Base-by-base conservation (phyloP, 2,113 vertebrate genomes). In the Alethe castanea region DNA sequence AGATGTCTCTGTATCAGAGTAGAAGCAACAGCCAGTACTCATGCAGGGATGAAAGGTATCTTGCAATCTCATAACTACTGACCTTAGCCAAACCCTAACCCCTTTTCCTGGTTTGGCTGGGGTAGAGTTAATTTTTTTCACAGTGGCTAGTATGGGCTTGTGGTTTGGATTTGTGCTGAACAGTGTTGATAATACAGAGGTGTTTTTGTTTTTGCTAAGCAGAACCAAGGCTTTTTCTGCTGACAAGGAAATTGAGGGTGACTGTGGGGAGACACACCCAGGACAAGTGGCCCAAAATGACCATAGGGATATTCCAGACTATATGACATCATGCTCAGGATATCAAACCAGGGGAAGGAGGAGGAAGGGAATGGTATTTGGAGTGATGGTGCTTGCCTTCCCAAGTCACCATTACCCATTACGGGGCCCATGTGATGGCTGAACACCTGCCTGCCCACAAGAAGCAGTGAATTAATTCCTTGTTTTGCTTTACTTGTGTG, bases 241-340 rank as follows among this genome's bases (percentile, higher is more conserved):
- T 60, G 19, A 4, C 11, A 16, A 59, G 28, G 23, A 52, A 19
- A 5, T 1, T 73, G 26, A 33, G 26, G 5, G 2, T n/a, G 19
- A 8, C 0, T 64, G 15, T 0, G 36, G 29, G 16, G 11, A 29
- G 69, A n/a, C 10, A 29, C 12, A 59, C 8, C 5, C 12, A 29
- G 60, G 11, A 52, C 11, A 81, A 60, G 33, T 38, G 36, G 14
- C 38, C 45, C 19, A 31, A 52, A 28, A 6, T 59, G 26, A 44
- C 18, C 22, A n/a, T 29, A 67, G 38, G 16, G 33, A 29, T n/a
- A 60, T 38, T 60, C 53, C 28, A 53, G 45, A 60, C 19, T 6
- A 2, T 12, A 12, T 65, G 45, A 14, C 13, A 40, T 60, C 78
- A 35, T 67, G n/a, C n/a, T 67, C 33, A 53, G 29, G 14, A 38